Base-by-base conservation (phyloP, 2,888 invertebrate species). In the Hydrotaea diabolus region DNA sequence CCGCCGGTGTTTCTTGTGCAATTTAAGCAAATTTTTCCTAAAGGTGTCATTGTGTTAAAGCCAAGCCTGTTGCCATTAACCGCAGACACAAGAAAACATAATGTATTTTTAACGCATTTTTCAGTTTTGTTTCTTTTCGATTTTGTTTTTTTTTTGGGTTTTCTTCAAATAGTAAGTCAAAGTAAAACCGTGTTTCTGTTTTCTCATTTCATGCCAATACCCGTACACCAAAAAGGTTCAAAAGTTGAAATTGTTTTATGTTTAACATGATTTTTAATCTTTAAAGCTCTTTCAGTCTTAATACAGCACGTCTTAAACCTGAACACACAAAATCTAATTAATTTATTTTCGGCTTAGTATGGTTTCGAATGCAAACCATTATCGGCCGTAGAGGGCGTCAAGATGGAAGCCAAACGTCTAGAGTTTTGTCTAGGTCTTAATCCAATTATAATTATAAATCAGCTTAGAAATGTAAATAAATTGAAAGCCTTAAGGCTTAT, bases 21-120 rank as follows among this genome's bases (percentile, higher is more conserved):
- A 31, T 31, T 75, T 36, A 36, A 39, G 59, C 36, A 75, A 69
- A 46, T 7, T 74, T 69, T 78, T 46, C 21, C 49, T 79, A 36
- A 59, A 76, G 59, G 82, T 77, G 81, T 79, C 82, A 85, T 77
- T 82, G 76, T 79, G 85, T 82, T 85, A 73, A 81, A 81, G 81
- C 84, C 84, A 85, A 85, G 81, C 84, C 84, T 72, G 46, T 84
- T 72, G 77, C 64, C 75, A 64, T 76, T 79, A 79, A 81, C 46
- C 69, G 62, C 78, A 81, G 78, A 64, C 55, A 57, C 17, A 64
- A 77, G 17, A 75, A 55, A 57, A 59, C 23, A 19, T 59, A 57
- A 59, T 57, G 43, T 36, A 57, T 46, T 64, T 84, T 72, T 36
- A 85, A 82, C 85, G 84, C 84, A 84, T 84, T 78, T 84, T 77